Base-by-base conservation (phyloP, 2,888 invertebrate genomes). In the Hirtodrosophila duncani region DNA sequence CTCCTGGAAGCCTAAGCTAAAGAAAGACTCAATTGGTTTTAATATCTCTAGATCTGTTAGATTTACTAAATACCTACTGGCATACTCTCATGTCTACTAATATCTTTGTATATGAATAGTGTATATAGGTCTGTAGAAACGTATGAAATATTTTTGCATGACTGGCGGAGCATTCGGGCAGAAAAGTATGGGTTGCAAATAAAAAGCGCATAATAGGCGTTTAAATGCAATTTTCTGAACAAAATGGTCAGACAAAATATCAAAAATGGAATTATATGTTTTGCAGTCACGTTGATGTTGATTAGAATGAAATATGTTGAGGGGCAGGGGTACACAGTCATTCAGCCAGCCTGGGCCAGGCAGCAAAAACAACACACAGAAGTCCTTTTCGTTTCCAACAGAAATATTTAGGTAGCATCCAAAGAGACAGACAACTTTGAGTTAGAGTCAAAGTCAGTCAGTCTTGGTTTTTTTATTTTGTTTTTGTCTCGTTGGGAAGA, bases 171-270 rank as follows among this genome's bases (percentile, higher is more conserved):
- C 71, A 60, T 46, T 74, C 70, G 55, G 53, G 45, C 79, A 53
- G 63, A 43, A 78, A 81, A 81, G 71, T 81, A 70, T 79, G 61
- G 80, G 80, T 65, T 80, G 64, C 70, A 67, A 67, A 81, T 74
- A 75, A 82, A 82, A 74, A 81, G 75, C 83, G 83, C 83, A 83
- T 81, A 82, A 83, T 82, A 80, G 80, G 83, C 83, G 83, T 82
- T 83, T 82, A 82, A 83, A 82, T 82, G 82, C 80, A 83, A 83
- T 83, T 83, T 82, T 68, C 80, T 69, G 53, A 18, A 53, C 74
- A 72, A 68, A 69, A 60, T 61, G 62, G 50, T 70, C 66, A 43
- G 69, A 46, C 63, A 55, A 64, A 81, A 71, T 71, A 71, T 71
- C 69, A 70, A 72, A 64, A 53, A 67, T 65, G 52, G 69, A 75